Conservation (phyloP, 2,797 vertebrate genomes). For the Dromococcyx pavoninus region DNA sequence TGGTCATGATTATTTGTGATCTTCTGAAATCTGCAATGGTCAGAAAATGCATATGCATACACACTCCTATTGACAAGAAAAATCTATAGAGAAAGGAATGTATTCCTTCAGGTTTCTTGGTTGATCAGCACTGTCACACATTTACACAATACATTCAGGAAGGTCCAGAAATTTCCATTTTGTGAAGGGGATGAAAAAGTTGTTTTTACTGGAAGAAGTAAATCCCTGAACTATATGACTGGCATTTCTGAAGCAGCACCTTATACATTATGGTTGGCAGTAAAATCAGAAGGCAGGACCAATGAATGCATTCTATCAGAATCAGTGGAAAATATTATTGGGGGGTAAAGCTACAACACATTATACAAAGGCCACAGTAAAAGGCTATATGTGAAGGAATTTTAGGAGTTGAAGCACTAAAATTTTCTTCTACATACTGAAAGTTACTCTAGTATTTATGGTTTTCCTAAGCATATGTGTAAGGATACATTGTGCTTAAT, state of each 20-base stretch:
- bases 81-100: not conserved
- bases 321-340: not conserved
- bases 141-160: not conserved
- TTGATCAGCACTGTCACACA: not conserved
- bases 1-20: not conserved
- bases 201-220: not conserved
- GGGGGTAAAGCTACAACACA: not conserved
- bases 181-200: not conserved
- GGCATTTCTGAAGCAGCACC: not conserved
- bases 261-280: not conserved
- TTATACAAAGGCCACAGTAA: not conserved
- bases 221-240: not conserved
- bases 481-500: not conserved
- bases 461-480: not conserved
- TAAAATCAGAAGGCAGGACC: not conserved
- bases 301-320: not conserved
- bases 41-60: not conserved
- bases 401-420: not conserved
- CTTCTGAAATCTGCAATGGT: not conserved
- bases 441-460: not conserved
- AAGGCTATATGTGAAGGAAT: not conserved
- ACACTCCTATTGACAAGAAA: not conserved
- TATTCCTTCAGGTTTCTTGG: not conserved
- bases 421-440: not conserved
- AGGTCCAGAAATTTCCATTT: not conserved